Percentiles rank a stretch among this genome's conserved stretches.
Conservation (phyloP, 2,888 invertebrate species). For the Eupeodes luniger region DNA sequence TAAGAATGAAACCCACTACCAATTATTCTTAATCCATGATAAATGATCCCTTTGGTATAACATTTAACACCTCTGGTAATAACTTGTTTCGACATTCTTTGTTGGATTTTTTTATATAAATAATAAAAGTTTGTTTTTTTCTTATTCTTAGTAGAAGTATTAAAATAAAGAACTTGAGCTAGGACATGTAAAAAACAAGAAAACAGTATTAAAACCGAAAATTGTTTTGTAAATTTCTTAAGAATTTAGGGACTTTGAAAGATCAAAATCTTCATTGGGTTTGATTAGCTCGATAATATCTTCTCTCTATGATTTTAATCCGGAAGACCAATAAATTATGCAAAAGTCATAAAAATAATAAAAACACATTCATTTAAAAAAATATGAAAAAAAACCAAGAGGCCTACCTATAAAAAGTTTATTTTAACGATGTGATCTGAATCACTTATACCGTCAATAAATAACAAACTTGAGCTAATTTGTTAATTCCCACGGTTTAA, state of each 20-base stretch:
- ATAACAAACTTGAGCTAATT: constrained; percentile 17
- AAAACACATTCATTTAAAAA: background rate
- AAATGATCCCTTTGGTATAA: constrained; percentile 17
- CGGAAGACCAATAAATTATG: constrained; percentile 16
- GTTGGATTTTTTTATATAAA: background rate
- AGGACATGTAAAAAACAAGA: too few species aligned
- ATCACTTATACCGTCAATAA: constrained; percentile 15
- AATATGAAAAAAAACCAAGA: background rate
- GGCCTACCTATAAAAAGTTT: background rate
- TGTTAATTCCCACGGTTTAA: constrained; percentile 14
- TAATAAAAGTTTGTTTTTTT: background rate
- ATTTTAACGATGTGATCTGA: constrained; percentile 23
- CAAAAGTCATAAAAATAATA: background rate
- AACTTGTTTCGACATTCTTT: too few species aligned
- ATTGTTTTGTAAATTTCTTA: background rate
- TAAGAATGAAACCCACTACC: background rate
- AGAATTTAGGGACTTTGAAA: background rate
- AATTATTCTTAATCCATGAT: constrained; percentile 9
- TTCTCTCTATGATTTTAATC: background rate
- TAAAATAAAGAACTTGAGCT: too few species aligned
- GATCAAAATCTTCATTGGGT: background rate
- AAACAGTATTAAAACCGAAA: too few species aligned
- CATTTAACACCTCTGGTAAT: background rate
- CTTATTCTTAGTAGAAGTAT: background rate
- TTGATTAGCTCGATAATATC: background rate